Percentiles rank a stretch among this genome's conserved stretches.
phyloP scores from a whole-genome alignment of 2,888 invertebrate genomes.

The Tetragnatha montana region DNA sequence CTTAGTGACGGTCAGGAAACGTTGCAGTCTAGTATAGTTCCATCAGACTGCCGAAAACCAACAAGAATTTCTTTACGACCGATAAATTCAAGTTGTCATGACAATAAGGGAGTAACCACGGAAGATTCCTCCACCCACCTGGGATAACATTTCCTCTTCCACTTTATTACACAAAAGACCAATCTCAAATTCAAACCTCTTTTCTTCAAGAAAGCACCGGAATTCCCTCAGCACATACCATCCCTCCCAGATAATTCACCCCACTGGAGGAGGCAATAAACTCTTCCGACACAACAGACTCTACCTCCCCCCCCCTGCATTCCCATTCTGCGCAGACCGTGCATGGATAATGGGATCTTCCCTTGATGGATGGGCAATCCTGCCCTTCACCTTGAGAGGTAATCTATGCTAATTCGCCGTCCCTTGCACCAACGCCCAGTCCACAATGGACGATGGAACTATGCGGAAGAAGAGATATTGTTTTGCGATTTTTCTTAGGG shows the following conservation, averaged over 20 bases:
- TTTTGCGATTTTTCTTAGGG: too few relatives aligned
- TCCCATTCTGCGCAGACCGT: not conserved
- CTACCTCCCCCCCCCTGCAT: not conserved
- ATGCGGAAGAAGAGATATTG: too few relatives aligned
- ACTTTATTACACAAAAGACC: too few relatives aligned
- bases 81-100: too few relatives aligned
- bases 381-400: conserved; percentile 48
- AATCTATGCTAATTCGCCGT: conserved; percentile 58
- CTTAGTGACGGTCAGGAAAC: too few relatives aligned
- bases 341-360: conserved; percentile 6
- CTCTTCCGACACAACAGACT: not conserved
- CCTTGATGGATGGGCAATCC: conserved; percentile 36
- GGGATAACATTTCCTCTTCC: too few relatives aligned
- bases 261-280: conserved; percentile 15
- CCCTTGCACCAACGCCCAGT: conserved; percentile 16
- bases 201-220: not conserved
- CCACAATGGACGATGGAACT: not conserved
- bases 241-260: conserved; percentile 1
- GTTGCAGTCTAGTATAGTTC: too few relatives aligned
- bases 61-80: too few relatives aligned
- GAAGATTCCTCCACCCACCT: too few relatives aligned
- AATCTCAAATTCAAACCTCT: not conserved
- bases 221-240: not conserved
- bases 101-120: too few relatives aligned
- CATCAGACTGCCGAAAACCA: too few relatives aligned